Evolutionary conservation across 2,888 invertebrate genomes (phyloP).

Genomic region (Pyralis farinalis): DNA sequence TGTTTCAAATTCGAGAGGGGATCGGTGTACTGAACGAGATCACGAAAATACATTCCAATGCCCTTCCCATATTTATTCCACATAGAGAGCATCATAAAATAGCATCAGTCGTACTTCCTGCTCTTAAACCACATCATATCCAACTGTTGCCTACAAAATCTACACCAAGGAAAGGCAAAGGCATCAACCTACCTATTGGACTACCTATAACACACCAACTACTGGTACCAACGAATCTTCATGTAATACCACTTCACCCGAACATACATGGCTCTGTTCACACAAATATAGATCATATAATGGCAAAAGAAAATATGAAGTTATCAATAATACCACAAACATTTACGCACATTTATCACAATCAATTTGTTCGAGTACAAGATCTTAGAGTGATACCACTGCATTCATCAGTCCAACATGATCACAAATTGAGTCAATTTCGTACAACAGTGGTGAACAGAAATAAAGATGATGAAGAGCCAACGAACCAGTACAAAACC

Average conservation of each 20-base stretch:
- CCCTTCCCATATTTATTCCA: slow-evolving; percentile 17
- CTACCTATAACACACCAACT: slow-evolving; percentile 42
- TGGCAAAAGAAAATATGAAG: slow-evolving; percentile 34
- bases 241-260: slow-evolving; percentile 51
- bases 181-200: slow-evolving; percentile 34
- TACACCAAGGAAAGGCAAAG: slow-evolving; percentile 34
- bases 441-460: slow-evolving; percentile 35
- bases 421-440: slow-evolving; percentile 34
- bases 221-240: slow-evolving; percentile 43
- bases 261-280: slow-evolving; percentile 40
- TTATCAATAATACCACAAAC: slow-evolving; percentile 39
- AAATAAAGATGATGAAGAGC: slow-evolving; percentile 38
- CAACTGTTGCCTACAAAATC: slow-evolving; percentile 2
- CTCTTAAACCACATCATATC: slow-evolving; percentile 8
- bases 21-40: slow-evolving; percentile 28
- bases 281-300: slow-evolving; percentile 31
- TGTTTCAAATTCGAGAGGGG: slow-evolving; percentile 28
- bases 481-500: slow-evolving; percentile 45
- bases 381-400: slow-evolving; percentile 65
- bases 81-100: slow-evolving; percentile 15
- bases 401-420: slow-evolving; percentile 36
- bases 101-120: neutral
- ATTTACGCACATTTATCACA: slow-evolving; percentile 38
- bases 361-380: slow-evolving; percentile 47
- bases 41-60: slow-evolving; percentile 18